These are phyloP conservation scores for Apis laboriosa DNA, from an alignment of 1,140 invertebrate genomes.

Conservation along the genomic window DNA sequence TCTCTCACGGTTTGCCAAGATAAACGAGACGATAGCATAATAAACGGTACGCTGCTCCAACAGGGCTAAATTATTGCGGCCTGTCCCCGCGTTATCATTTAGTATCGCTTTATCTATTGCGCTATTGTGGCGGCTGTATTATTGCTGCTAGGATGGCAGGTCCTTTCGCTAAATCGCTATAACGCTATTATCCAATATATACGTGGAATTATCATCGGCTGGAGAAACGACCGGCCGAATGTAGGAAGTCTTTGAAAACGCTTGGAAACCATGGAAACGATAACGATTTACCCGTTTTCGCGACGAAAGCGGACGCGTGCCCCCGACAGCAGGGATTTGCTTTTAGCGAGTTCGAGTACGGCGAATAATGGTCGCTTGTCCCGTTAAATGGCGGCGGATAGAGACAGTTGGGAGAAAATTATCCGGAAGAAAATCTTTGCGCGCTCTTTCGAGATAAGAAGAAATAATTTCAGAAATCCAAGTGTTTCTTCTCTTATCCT, in stretches of 20 bases:
- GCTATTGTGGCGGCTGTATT: constrained; percentile 32
- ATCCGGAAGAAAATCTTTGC: no score
- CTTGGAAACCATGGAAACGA: constrained; percentile 11
- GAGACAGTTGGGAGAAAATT: no score
- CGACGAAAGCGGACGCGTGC: not conserved
- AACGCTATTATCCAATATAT: constrained; percentile 52
- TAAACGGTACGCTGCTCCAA: constrained; percentile 46
- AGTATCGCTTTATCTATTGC: constrained; percentile 59
- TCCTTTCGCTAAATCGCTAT: constrained; percentile 50
- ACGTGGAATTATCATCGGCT: constrained; percentile 42
- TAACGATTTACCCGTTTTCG: not conserved
- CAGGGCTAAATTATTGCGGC: constrained; percentile 55
- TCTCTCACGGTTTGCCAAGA: constrained; percentile 19
- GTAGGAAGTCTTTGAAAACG: not conserved
- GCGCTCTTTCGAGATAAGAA: no score
- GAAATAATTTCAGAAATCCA: no score
- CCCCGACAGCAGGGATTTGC: not conserved
- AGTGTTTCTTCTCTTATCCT: no score
- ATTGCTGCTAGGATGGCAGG: constrained; percentile 14
- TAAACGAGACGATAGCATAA: constrained; percentile 62
- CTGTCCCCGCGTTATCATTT: constrained; percentile 57
- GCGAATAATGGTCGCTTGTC: not conserved
- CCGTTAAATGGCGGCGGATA: not conserved
- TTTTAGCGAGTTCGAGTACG: not conserved
- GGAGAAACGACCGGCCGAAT: constrained; percentile 4